Percentiles rank a stretch among this genome's conserved stretches.
phyloP scores from a whole-genome alignment of 2,888 invertebrate species.

The Beris morrisii region DNA sequence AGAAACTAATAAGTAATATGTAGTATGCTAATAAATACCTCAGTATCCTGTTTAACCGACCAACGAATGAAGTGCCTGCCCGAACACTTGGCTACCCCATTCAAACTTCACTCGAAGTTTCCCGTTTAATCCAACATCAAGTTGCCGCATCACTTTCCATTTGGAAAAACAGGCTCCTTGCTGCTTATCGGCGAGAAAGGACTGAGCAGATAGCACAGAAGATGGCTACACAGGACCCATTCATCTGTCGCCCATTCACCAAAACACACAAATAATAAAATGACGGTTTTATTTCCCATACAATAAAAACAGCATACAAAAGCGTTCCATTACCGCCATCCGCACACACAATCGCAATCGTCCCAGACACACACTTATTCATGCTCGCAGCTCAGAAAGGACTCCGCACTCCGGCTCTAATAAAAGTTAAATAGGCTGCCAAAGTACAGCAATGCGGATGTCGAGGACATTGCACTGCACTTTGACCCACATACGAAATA shows the following conservation, averaged over 20 bases:
- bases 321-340: constrained; percentile 12
- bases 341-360: constrained; percentile 10
- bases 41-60: no score
- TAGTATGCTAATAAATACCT: no score
- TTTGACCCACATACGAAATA: constrained; percentile 53
- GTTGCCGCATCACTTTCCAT: constrained; percentile 26
- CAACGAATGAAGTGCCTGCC: no score
- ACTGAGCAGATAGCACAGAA: constrained; percentile 11
- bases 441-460: constrained; percentile 58
- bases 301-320: constrained; percentile 22
- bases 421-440: constrained; percentile 49
- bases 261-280: constrained; percentile 38
- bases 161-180: constrained; percentile 23
- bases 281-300: constrained; percentile 39
- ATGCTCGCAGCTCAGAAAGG: background rate
- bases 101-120: no score
- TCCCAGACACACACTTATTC: background rate
- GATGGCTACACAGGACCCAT: constrained; percentile 32
- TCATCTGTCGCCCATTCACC: constrained; percentile 33
- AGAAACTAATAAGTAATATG: no score
- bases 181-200: constrained; percentile 32
- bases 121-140: no score
- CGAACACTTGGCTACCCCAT: no score
- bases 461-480: constrained; percentile 58
- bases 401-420: constrained; percentile 39